These are phyloP conservation scores for Dendrolimus pini DNA, from an alignment of 2,888 invertebrate species.

Conservation along the genomic window DNA sequence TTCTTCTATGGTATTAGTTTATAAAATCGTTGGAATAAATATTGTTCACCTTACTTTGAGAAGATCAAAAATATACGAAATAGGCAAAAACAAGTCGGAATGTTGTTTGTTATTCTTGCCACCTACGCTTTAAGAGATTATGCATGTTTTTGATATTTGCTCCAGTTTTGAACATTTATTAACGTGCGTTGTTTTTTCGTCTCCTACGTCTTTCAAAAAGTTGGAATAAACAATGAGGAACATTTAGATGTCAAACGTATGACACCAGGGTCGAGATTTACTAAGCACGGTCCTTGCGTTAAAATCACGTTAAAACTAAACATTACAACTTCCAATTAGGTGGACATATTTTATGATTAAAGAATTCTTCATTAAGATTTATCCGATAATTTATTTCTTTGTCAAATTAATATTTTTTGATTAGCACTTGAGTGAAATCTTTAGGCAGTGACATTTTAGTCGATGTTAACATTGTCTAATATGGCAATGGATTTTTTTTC, in stretches of 20 bases:
- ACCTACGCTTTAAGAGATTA: constrained; percentile 34
- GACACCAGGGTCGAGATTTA: constrained; percentile 17
- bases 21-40: too few relatives aligned
- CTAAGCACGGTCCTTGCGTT: constrained; percentile 8
- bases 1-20: too few relatives aligned
- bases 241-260: constrained; percentile 15
- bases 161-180: constrained; percentile 36
- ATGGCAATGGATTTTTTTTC: constrained; percentile 1
- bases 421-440: constrained; percentile 20
- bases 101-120: constrained; percentile 25
- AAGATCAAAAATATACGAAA: constrained; percentile 7
- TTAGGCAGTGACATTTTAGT: constrained; percentile 18
- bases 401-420: constrained; percentile 23
- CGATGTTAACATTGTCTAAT: constrained; percentile 7
- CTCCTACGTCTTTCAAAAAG: constrained; percentile 1
- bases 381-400: constrained; percentile 4
- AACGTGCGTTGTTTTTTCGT: constrained; percentile 5
- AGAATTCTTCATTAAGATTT: neutral
- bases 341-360: neutral
- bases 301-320: constrained; percentile 1
- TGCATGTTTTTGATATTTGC: constrained; percentile 40
- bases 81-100: constrained; percentile 29
- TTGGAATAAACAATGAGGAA: constrained; percentile 9
- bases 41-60: neutral
- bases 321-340: neutral